Evolutionary conservation across 1,140 invertebrate genomes (phyloP).

Genomic region (Tribolium madens): DNA sequence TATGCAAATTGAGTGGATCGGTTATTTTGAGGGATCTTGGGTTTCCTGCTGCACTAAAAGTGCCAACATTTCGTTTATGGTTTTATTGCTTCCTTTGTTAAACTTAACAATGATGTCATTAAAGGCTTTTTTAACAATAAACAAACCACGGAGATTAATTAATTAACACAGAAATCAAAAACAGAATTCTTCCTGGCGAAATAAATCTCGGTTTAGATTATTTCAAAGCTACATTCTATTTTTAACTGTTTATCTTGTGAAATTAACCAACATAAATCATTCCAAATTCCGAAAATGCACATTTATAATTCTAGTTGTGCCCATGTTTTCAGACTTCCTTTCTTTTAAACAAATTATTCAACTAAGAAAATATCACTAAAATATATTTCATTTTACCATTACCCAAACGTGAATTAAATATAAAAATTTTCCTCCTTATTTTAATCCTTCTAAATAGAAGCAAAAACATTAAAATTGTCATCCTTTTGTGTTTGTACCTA

Average conservation of each 20-base stretch:
- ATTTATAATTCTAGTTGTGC: slow-evolving; percentile 15
- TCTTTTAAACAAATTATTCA: too few relatives aligned
- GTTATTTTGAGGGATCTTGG: not conserved
- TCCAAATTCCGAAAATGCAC: slow-evolving; percentile 25
- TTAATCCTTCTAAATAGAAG: too few relatives aligned
- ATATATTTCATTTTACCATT: too few relatives aligned
- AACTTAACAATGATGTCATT: slow-evolving; percentile 25
- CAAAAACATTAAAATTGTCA: too few relatives aligned
- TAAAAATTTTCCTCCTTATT: too few relatives aligned
- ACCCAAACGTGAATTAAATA: too few relatives aligned
- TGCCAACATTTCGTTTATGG: slow-evolving; percentile 1
- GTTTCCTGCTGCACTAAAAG: slow-evolving; percentile 6
- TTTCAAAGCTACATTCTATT: not conserved
- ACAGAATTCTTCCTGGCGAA: not conserved
- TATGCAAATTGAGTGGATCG: not conserved
- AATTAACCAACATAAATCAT: slow-evolving; percentile 29
- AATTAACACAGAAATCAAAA: slow-evolving; percentile 7
- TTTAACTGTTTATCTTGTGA: slow-evolving; percentile 21
- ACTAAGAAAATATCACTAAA: too few relatives aligned
- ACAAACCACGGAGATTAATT: not conserved
- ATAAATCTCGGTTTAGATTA: slow-evolving; percentile 7
- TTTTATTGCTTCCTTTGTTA: slow-evolving; percentile 26
- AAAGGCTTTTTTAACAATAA: not conserved
- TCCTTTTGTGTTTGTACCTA: not conserved
- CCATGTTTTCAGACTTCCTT: not conserved